These are phyloP conservation scores for Armadillidium nasatum DNA, from an alignment of 1,140 invertebrate species.

Conservation along the genomic window DNA sequence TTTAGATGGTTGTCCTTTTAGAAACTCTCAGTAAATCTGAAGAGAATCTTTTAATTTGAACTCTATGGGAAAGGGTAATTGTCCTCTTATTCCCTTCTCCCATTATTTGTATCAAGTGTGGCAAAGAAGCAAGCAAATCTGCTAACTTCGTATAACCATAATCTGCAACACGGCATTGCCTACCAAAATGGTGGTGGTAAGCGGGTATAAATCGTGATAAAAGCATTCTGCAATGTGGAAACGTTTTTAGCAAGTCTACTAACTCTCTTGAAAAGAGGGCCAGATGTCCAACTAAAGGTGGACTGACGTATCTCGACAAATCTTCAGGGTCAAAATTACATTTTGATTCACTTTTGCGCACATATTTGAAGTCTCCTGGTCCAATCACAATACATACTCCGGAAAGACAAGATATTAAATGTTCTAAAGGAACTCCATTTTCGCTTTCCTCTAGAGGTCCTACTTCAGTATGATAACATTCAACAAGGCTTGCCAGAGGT, in stretches of 20 bases:
- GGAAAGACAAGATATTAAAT: constrained; percentile 75
- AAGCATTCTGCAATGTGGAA: constrained; percentile 66
- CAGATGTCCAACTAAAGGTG: constrained; percentile 59
- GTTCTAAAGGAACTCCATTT: constrained; percentile 74
- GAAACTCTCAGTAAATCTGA: constrained; percentile 75
- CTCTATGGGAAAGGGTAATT: constrained; percentile 79
- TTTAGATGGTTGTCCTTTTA: constrained; percentile 71
- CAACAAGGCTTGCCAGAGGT: constrained; percentile 67
- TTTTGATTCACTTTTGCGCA: constrained; percentile 53
- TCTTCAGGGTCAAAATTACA: constrained; percentile 47
- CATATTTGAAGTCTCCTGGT: constrained; percentile 51
- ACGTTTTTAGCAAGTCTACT: constrained; percentile 71
- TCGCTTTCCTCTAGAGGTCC: constrained; percentile 56
- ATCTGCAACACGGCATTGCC: constrained; percentile 88
- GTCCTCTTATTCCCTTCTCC: constrained; percentile 79
- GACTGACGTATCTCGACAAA: constrained; percentile 55
- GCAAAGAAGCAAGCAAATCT: constrained; percentile 81
- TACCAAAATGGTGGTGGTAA: constrained; percentile 91
- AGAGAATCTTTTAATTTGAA: constrained; percentile 83
- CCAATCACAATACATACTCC: constrained; percentile 59
- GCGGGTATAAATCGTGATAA: constrained; percentile 79
- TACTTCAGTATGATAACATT: constrained; percentile 71
- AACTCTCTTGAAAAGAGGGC: constrained; percentile 70
- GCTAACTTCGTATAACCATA: constrained; percentile 90
- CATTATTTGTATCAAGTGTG: constrained; percentile 84